A percentile compares a stretch with the other conserved stretches of the same genome.
These are phyloP conservation scores for Apis florea DNA, from an alignment of 1,140 invertebrate species.

Conservation along the genomic window DNA sequence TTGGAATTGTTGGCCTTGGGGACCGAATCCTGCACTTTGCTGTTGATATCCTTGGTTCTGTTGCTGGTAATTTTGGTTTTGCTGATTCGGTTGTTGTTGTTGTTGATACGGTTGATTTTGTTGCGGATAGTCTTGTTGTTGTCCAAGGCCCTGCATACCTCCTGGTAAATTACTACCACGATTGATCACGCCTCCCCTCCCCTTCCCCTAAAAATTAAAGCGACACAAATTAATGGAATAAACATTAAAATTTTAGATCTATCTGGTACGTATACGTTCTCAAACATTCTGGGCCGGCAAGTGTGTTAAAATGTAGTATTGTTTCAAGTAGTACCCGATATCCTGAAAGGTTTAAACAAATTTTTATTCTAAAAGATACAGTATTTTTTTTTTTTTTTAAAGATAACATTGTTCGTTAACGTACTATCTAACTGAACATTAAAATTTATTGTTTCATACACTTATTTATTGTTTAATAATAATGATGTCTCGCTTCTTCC, in stretches of 20 bases:
- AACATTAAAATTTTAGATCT: not conserved
- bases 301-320: not conserved
- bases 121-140: constrained; percentile 66
- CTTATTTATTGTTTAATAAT: not conserved
- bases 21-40: constrained; percentile 50
- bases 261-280: not conserved
- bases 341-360: constrained; percentile 13
- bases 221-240: constrained; percentile 14
- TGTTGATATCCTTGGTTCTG: constrained; percentile 71
- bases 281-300: not conserved
- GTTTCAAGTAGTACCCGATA: not conserved
- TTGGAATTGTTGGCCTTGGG: constrained; percentile 71
- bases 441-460: not conserved
- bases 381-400: not conserved
- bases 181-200: constrained; percentile 80
- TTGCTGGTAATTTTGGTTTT: constrained; percentile 67
- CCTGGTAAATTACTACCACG: constrained; percentile 83
- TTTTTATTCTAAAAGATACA: not conserved
- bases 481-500: not conserved
- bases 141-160: constrained; percentile 76
- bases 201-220: constrained; percentile 80
- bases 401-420: not conserved
- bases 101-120: constrained; percentile 74
- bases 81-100: constrained; percentile 71
- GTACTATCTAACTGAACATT: not conserved